A percentile compares a stretch with the other conserved stretches of the same genome.
These are phyloP conservation scores for Pachypanchax playfairii DNA, from an alignment of 2,113 vertebrate genomes.

Conservation along the genomic window DNA sequence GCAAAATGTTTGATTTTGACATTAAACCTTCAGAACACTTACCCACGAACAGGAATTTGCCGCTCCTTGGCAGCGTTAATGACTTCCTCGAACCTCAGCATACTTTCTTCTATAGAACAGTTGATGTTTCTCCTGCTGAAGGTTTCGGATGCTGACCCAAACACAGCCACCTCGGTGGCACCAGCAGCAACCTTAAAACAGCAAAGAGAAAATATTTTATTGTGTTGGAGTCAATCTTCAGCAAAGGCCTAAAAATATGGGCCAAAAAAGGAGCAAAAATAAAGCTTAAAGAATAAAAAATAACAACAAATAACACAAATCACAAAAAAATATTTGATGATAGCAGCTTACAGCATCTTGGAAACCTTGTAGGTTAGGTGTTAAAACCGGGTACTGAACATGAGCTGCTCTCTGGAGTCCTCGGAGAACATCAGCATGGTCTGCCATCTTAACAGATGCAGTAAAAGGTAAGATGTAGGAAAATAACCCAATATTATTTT, in stretches of 20 bases:
- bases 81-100: constrained; percentile 88
- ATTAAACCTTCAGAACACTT: constrained; percentile 55
- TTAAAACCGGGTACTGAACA: constrained; percentile 90
- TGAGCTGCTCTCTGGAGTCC: constrained; percentile 85
- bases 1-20: constrained; percentile 11
- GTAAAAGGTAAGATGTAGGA: constrained; percentile 51
- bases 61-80: constrained; percentile 82
- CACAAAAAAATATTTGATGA: too few relatives aligned
- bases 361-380: constrained; percentile 92
- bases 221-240: constrained; percentile 22
- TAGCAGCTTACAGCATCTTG: constrained; percentile 87
- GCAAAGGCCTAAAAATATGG: constrained; percentile 2
- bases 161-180: constrained; percentile 91
- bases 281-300: constrained; percentile 11
- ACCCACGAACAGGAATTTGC: constrained; percentile 91
- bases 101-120: constrained; percentile 94
- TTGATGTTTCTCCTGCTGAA: constrained; percentile 93
- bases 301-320: constrained; percentile 2
- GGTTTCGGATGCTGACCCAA: constrained; percentile 92
- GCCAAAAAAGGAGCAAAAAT: constrained; percentile 22
- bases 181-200: constrained; percentile 87
- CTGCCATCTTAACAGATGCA: constrained; percentile 93
- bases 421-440: constrained; percentile 89
- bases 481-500: constrained; percentile 33
- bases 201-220: constrained; percentile 33